Conservation (phyloP, 2,113 vertebrate genomes). For the Campylorhamphus procurvoides region DNA sequence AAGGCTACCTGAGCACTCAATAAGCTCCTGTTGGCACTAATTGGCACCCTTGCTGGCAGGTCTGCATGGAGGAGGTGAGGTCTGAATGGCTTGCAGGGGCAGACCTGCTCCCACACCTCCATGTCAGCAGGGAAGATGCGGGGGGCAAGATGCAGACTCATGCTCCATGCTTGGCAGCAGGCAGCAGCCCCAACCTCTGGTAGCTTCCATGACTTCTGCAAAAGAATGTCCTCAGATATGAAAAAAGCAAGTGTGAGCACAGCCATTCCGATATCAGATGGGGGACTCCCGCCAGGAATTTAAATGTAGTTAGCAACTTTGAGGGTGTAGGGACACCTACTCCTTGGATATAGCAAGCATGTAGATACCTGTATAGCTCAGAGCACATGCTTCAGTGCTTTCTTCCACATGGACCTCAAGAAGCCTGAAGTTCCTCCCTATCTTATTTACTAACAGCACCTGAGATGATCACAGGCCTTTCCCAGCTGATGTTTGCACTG, state of each 20-base stretch:
- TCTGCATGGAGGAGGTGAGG: rapidly evolving
- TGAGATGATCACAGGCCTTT: not conserved
- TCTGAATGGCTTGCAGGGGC: not conserved
- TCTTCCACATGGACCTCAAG: not conserved
- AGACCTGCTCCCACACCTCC: rapidly evolving
- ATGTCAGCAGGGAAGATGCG: rapidly evolving
- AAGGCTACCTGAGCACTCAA: not conserved
- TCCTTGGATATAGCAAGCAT: not conserved
- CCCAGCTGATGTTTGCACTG: not conserved
- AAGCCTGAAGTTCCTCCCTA: not conserved
- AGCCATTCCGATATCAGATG: not conserved
- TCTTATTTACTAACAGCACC: not conserved
- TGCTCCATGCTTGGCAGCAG: rapidly evolving
- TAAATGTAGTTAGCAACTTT: not conserved
- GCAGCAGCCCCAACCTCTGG: rapidly evolving
- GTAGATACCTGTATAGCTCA: not conserved
- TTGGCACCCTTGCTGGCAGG: not conserved
- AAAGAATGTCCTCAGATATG: not conserved
- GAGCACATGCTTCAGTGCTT: not conserved
- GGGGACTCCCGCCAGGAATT: not conserved
- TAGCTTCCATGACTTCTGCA: not conserved
- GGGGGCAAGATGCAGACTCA: not conserved
- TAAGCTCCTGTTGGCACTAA: not conserved
- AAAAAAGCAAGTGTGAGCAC: not conserved
- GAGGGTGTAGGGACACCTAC: not conserved